A percentile compares a stretch with the other conserved stretches of the same genome.
Evolutionary conservation across 2,888 invertebrate genomes (phyloP).

Genomic region (Pilophorus perplexus): DNA sequence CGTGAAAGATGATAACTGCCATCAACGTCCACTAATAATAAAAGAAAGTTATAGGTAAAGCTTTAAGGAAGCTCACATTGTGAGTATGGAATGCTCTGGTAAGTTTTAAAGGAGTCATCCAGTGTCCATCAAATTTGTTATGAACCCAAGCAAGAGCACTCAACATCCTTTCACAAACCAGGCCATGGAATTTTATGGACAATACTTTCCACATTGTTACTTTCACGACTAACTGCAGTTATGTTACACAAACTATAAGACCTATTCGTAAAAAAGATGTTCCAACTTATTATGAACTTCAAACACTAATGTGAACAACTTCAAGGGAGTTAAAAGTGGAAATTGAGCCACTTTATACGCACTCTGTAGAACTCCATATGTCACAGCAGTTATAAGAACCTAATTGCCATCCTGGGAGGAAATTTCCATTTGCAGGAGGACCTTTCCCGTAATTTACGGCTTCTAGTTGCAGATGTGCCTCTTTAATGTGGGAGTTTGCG

Average conservation of each 20-base stretch:
- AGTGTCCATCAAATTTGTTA: conserved; percentile 27
- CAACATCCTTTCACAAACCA: neutral
- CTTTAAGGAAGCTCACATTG: no score
- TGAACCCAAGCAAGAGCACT: neutral
- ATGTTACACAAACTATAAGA: no score
- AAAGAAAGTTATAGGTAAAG: conserved; percentile 30
- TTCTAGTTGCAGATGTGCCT: conserved; percentile 6
- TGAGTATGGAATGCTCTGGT: conserved; percentile 5
- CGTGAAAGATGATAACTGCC: conserved; percentile 8
- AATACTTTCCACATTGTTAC: no score
- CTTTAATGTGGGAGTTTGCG: conserved; percentile 20
- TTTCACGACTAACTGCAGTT: no score
- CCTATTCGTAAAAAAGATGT: no score
- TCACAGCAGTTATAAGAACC: neutral
- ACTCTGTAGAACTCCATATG: no score
- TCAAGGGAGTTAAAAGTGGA: no score
- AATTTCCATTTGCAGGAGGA: conserved; percentile 16
- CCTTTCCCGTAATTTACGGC: conserved; percentile 19
- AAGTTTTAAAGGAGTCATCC: conserved; percentile 24
- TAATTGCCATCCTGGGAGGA: conserved; percentile 14
- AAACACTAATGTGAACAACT: no score
- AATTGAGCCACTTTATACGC: no score
- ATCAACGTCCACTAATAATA: conserved; percentile 30
- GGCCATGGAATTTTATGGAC: conserved; percentile 5
- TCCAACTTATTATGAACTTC: no score